Evolutionary conservation across 2,888 invertebrate species (phyloP).

Genomic region (Hirtodrosophila histrioides): DNA sequence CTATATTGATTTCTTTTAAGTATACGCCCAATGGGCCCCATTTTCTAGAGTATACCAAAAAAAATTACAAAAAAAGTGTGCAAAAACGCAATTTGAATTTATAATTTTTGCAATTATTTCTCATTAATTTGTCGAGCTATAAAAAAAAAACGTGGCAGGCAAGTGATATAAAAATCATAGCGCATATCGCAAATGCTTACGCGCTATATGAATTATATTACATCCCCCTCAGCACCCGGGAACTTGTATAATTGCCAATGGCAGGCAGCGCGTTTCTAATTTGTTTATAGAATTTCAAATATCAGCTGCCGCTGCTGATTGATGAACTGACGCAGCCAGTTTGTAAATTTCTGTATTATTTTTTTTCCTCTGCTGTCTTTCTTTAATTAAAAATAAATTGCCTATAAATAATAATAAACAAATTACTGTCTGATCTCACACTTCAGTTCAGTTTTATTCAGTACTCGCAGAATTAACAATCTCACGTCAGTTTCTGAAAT

Average conservation of each 20-base stretch:
- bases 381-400: conserved; percentile 60
- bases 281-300: conserved; percentile 67
- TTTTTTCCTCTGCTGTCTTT: conserved; percentile 22
- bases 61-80: conserved; percentile 18
- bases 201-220: conserved; percentile 57
- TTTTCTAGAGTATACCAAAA: conserved; percentile 29
- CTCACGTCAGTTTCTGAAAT: conserved; percentile 19
- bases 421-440: conserved; percentile 38
- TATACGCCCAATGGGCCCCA: not conserved
- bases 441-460: conserved; percentile 27
- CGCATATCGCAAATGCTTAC: conserved; percentile 69
- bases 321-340: conserved; percentile 49
- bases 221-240: not conserved
- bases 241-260: conserved; percentile 56
- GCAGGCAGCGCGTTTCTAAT: conserved; percentile 57
- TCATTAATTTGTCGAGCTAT: conserved; percentile 68
- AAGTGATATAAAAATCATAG: conserved; percentile 70
- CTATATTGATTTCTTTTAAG: no score
- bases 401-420: conserved; percentile 65
- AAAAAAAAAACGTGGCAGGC: conserved; percentile 45
- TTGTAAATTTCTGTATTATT: conserved; percentile 32
- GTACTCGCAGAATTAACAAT: conserved; percentile 30
- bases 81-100: conserved; percentile 73
- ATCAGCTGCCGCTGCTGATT: conserved; percentile 58
- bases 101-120: conserved; percentile 76